Percentiles rank a stretch among this genome's conserved stretches.
Evolutionary conservation across 1,140 invertebrate species (phyloP).

Genomic region (Archegozetes longisetosus): DNA sequence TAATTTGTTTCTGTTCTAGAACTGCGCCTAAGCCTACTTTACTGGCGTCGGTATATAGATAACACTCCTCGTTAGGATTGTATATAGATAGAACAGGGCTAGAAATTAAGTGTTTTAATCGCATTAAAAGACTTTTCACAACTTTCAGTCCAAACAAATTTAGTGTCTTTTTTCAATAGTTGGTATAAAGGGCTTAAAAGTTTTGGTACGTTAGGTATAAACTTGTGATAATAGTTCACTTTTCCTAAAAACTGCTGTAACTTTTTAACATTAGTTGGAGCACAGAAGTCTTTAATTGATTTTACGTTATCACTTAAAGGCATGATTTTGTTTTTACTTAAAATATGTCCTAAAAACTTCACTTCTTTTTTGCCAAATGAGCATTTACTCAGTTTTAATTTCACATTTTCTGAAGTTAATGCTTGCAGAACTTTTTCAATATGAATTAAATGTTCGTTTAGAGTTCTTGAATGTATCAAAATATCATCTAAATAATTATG

Average conservation of each 20-base stretch:
- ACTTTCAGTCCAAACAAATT: slow-evolving; percentile 26
- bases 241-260: slow-evolving; percentile 25
- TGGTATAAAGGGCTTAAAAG: slow-evolving; percentile 26
- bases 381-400: slow-evolving; percentile 2
- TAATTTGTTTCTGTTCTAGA: slow-evolving; percentile 31
- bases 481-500: slow-evolving; percentile 25
- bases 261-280: slow-evolving; percentile 18
- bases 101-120: slow-evolving; percentile 25
- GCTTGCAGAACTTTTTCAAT: slow-evolving; percentile 22
- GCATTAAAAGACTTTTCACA: slow-evolving; percentile 26
- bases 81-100: slow-evolving; percentile 23
- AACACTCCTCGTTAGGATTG: not conserved
- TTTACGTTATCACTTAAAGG: slow-evolving; percentile 6
- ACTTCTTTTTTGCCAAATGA: slow-evolving; percentile 5
- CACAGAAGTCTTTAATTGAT: slow-evolving; percentile 16
- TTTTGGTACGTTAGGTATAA: slow-evolving; percentile 23
- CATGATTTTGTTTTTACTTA: slow-evolving; percentile 3
- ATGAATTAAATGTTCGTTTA: slow-evolving; percentile 6
- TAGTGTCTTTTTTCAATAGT: slow-evolving; percentile 28
- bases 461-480: slow-evolving; percentile 1
- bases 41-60: slow-evolving; percentile 11
- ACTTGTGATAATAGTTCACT: slow-evolving; percentile 25
- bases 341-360: slow-evolving; percentile 4
- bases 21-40: slow-evolving; percentile 28
- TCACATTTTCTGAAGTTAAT: slow-evolving; percentile 25